Evolutionary conservation across 2,888 invertebrate genomes (phyloP).

Genomic region (Diadegma fenestrale): DNA sequence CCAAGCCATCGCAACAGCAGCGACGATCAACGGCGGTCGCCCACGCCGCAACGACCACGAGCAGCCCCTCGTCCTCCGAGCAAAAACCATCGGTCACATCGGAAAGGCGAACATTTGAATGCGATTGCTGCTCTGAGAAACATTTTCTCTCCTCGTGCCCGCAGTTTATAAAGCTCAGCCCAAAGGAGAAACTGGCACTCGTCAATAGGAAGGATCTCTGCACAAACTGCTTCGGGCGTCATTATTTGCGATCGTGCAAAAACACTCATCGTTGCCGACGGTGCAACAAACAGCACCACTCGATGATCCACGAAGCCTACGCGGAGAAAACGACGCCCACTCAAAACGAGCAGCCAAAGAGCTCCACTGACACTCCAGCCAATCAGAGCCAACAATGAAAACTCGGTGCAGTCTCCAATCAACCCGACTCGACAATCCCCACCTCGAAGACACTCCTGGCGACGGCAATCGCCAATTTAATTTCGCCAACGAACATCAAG

Average conservation of each 20-base stretch:
- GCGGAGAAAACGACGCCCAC: background rate
- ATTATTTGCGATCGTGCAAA: constrained; percentile 5
- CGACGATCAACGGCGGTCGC: no score
- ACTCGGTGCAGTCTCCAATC: constrained; percentile 12
- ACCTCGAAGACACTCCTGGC: no score
- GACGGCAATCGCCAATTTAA: no score
- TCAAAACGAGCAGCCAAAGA: background rate
- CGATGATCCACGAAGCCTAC: background rate
- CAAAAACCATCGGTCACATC: background rate
- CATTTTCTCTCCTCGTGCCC: constrained; percentile 1
- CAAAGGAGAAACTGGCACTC: background rate
- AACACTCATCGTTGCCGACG: background rate
- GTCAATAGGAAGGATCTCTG: background rate
- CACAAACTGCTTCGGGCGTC: background rate
- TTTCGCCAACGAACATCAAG: no score
- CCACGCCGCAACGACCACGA: no score
- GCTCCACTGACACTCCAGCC: background rate
- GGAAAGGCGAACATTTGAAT: background rate
- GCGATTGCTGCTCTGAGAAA: background rate
- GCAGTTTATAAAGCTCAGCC: background rate
- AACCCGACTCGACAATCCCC: background rate
- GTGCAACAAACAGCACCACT: background rate
- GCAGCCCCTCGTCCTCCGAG: background rate
- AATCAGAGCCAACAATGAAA: background rate
- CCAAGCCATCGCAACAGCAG: no score